Base-by-base conservation (phyloP, 2,888 invertebrate genomes). In the Melieria picta region DNA sequence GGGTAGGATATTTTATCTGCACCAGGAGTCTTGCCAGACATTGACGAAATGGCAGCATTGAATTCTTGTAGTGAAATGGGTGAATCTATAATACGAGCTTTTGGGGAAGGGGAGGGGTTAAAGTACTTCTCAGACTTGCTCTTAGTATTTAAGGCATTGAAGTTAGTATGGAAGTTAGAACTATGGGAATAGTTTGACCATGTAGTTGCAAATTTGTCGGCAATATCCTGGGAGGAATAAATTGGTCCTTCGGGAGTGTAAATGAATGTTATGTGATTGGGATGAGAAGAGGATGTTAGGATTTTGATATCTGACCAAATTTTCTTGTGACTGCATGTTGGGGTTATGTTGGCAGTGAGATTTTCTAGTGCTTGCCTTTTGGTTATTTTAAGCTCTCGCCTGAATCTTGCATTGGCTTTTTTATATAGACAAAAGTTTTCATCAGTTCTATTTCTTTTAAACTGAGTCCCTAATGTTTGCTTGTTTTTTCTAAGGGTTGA, bases 261-360 rank as follows among this genome's bases (percentile, higher is more conserved):
- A n/a, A n/a, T n/a, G n/a, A n/a, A n/a, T n/a, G n/a, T n/a, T n/a
- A n/a, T n/a, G n/a, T n/a, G n/a, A n/a, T n/a, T n/a, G n/a, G n/a
- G n/a, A n/a, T n/a, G n/a, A n/a, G n/a, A n/a, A n/a, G 43, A 57
- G 3, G 46, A 7, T 30, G 67, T 50, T n/a, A 67, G 58, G 2
- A 13, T 58, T n/a, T 50, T 67, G 30, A 67, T 67, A 67, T 58
- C 60, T 6, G 67, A 50, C 67, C 60, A 67, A 2, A 67, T 43
- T 58, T 60, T 16, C 60, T 60, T 67, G n/a, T 60, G 60, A 5
- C 42, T 58, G 30, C 58, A 67, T 9, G 67, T 50, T 10, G 60
- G 67, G 4, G 58, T 47, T 46, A 58, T 67, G 6, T 30, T 42
- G 42, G 58, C 16, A 13, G 60, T 58, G 48, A 58, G 42, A 11